Evolutionary conservation across 2,888 invertebrate genomes (phyloP).

Genomic region (Noctua comes): DNA sequence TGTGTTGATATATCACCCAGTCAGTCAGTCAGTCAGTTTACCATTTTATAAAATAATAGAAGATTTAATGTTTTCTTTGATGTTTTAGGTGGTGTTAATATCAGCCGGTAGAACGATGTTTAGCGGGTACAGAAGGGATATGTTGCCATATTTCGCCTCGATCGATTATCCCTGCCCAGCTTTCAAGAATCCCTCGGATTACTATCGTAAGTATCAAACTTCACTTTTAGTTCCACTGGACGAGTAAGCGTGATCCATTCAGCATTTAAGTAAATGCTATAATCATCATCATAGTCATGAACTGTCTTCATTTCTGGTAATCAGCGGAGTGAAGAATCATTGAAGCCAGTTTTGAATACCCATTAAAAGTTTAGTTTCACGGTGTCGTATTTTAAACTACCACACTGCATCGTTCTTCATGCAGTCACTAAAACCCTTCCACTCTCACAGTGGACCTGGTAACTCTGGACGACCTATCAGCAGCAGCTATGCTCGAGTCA

Average conservation of each 20-base stretch:
- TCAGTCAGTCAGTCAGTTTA: too few relatives aligned
- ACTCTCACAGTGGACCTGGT: slow-evolving; percentile 95
- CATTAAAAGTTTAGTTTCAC: background rate
- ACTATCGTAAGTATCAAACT: slow-evolving; percentile 93
- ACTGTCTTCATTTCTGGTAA: background rate
- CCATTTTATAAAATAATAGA: too few relatives aligned
- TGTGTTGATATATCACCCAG: too few relatives aligned
- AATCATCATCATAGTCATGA: background rate
- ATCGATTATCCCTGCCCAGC: slow-evolving; percentile 98
- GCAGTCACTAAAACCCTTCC: background rate
- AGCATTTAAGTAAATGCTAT: background rate
- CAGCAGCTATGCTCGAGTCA: slow-evolving; percentile 98
- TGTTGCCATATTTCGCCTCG: slow-evolving; percentile 97
- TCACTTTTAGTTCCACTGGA: background rate
- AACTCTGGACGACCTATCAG: slow-evolving; percentile 97
- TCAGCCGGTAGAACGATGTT: slow-evolving; percentile 98
- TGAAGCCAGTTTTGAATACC: background rate
- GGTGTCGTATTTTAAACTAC: background rate
- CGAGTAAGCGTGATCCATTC: background rate
- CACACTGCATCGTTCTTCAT: background rate
- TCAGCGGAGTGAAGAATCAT: background rate
- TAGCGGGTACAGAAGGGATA: slow-evolving; percentile 96
- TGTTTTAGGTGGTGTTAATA: slow-evolving; percentile 92
- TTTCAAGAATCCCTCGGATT: slow-evolving; percentile 99
- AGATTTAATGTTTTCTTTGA: background rate